Evolutionary conservation across 2,888 invertebrate species (phyloP), one percentile per base, ranked within the genome.

Genomic region (Chironomus riparius): DNA sequence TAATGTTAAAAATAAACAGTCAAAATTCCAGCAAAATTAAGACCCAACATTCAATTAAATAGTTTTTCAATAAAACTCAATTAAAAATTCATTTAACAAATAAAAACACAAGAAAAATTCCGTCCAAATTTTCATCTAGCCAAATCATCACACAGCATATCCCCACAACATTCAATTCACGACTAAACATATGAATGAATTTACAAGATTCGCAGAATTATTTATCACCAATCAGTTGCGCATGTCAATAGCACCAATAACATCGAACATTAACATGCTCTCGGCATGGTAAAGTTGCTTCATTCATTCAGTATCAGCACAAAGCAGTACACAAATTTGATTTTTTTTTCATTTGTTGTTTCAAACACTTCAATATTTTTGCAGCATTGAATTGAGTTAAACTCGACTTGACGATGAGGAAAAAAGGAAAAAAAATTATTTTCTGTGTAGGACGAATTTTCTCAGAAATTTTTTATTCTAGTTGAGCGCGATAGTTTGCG

Each of bases 301-400:
- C 38, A 61, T 72, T 62, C 18, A 72, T 71, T 72, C 72, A 72
- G 61, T 72, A 72, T 72, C 62, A 72, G 24, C 38, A 62, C 47
- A 47, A 70, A 47, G n/a, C 70, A 70, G 18, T 21, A 65, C 4
- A 50, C 62, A 56, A 56, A 62, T 72, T 72, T 72, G 72, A 72
- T 72, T 72, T 72, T 61, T 62, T 15, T 50, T 38, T 10, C 38
- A 38, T 38, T 38, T 38, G 38, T 38, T 38, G 38, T 50, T 70
- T 70, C 70, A 70, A 70, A 70, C 70, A 50, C 70, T 56, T 70
- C 70, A 70, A 70, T 70, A 38, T 38, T 38, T 38, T 38, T 38
- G 38, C 38, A 38, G 38, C 38, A 38, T 38, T 38, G 10, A 38
- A 56, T 56, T 15, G 50, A 50, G 50, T 50, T 15, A 50, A 50